Percentiles rank a stretch among this genome's conserved stretches.
Evolutionary conservation across 2,888 invertebrate species (phyloP).

Genomic region (Ommatoiulus sabulosus): DNA sequence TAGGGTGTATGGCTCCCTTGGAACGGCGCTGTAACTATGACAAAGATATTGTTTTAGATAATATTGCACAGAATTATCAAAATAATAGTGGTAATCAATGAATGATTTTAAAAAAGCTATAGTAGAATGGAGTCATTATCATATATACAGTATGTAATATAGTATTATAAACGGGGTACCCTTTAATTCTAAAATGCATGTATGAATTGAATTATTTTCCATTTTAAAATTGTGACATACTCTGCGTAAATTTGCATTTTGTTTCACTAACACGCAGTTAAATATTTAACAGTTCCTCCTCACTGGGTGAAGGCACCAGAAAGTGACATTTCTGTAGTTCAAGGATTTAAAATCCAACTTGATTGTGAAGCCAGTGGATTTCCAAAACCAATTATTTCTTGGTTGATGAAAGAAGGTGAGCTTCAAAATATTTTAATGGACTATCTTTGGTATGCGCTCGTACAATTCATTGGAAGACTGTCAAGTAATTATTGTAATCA

Average conservation of each 20-base stretch:
- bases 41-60: too few relatives aligned
- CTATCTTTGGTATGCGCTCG: too few relatives aligned
- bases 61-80: too few relatives aligned
- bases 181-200: background rate
- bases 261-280: background rate
- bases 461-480: too few relatives aligned
- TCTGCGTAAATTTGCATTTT: background rate
- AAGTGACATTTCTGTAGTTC: background rate
- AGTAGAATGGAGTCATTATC: too few relatives aligned
- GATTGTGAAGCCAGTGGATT: slow-evolving; percentile 67
- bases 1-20: too few relatives aligned
- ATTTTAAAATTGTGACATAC: background rate
- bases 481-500: background rate
- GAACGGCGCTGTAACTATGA: too few relatives aligned
- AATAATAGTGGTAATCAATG: too few relatives aligned
- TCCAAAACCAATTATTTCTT: slow-evolving; percentile 65
- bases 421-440: background rate
- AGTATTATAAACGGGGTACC: background rate
- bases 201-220: background rate
- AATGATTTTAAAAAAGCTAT: too few relatives aligned
- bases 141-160: too few relatives aligned
- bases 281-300: slow-evolving; percentile 54
- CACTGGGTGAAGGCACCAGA: slow-evolving; percentile 52
- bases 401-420: slow-evolving; percentile 66
- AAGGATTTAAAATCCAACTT: slow-evolving; percentile 59